phyloP scores from a whole-genome alignment of 2,113 vertebrate genomes.

The Parotia lawesii region DNA sequence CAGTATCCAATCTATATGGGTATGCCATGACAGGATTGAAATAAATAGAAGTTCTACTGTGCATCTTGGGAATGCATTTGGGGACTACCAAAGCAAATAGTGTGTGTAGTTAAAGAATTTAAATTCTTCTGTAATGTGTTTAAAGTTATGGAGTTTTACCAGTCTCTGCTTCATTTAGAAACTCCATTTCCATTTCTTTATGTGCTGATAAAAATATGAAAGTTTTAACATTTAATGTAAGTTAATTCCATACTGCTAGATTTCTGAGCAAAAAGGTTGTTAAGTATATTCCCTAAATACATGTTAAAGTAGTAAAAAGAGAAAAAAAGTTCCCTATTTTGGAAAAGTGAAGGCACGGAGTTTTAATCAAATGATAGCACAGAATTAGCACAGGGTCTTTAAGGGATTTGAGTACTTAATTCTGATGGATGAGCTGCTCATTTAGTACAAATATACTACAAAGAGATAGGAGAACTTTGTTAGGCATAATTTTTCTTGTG shows the following conservation, averaged over 20 bases:
- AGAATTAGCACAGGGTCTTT: constrained; percentile 28
- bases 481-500: constrained; percentile 11
- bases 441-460: constrained; percentile 11
- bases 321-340: not conserved
- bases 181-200: not conserved
- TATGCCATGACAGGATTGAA: not conserved
- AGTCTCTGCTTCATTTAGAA: not conserved
- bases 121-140: not conserved
- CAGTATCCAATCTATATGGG: not conserved
- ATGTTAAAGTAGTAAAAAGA: not conserved
- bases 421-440: constrained; percentile 22
- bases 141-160: not conserved
- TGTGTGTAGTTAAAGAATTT: not conserved
- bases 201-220: not conserved
- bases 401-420: constrained; percentile 9
- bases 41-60: not conserved
- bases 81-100: not conserved
- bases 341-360: not conserved
- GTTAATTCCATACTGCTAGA: not conserved
- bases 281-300: not conserved
- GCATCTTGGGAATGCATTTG: not conserved
- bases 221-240: not conserved
- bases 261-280: not conserved
- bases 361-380: constrained; percentile 40
- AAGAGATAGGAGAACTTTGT: not conserved